Conservation (phyloP, 2,797 vertebrate species). For the Miopithecus talapoin region DNA sequence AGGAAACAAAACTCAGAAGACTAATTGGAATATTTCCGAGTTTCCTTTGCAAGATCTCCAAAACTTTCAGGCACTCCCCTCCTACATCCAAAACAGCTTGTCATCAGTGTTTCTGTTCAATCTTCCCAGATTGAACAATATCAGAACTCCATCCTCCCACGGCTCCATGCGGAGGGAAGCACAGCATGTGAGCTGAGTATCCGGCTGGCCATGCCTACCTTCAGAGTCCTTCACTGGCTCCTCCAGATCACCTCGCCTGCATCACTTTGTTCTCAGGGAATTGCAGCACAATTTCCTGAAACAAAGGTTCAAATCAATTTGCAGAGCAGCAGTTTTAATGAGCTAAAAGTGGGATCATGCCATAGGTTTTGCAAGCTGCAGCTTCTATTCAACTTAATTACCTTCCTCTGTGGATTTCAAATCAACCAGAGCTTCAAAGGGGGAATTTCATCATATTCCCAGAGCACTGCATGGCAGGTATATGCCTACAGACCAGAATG, state of each 20-base stretch:
- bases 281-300: not conserved
- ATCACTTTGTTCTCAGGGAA: not conserved
- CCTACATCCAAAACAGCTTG: not conserved
- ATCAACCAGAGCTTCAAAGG: constrained; percentile 27
- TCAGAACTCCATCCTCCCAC: not conserved
- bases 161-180: not conserved
- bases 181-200: not conserved
- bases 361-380: constrained; percentile 29
- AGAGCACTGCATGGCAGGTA: not conserved
- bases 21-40: not conserved
- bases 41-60: not conserved
- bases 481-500: not conserved
- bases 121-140: not conserved
- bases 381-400: constrained; percentile 34
- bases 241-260: not conserved
- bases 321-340: constrained; percentile 18
- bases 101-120: not conserved
- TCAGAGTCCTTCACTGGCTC: not conserved
- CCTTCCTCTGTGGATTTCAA: constrained; percentile 27
- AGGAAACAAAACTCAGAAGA: not conserved
- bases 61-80: not conserved
- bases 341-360: constrained; percentile 7
- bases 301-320: not conserved
- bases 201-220: not conserved
- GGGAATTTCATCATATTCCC: not conserved